Conservation (phyloP, 2,888 invertebrate genomes). For the Xylota sylvarum region DNA sequence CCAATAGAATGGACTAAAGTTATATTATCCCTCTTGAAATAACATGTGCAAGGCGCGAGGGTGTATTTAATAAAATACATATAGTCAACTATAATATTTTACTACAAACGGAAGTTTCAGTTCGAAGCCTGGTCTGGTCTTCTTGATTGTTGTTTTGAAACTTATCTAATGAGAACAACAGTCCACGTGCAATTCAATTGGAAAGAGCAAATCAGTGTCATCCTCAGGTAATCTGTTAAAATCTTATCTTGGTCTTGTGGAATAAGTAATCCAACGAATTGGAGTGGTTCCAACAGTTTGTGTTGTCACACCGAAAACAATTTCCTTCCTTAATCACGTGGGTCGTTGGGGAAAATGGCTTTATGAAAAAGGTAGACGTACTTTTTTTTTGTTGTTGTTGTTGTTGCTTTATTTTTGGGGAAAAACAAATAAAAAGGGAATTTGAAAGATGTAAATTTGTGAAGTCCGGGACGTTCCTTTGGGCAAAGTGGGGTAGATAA, state of each 20-base stretch:
- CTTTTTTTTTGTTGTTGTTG: not conserved
- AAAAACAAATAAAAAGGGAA: conserved; percentile 27
- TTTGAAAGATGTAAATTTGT: conserved; percentile 43
- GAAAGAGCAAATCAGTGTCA: conserved; percentile 30
- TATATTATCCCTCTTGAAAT: not conserved
- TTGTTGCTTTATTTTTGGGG: not conserved
- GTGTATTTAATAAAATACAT: not conserved
- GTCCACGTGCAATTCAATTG: not conserved
- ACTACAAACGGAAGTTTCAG: not conserved
- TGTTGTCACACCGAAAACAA: conserved; percentile 79
- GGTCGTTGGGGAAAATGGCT: conserved; percentile 74
- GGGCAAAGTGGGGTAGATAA: conserved; percentile 27
- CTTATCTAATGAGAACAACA: not conserved
- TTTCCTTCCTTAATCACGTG: conserved; percentile 84
- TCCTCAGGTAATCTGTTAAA: conserved; percentile 45
- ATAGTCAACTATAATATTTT: no score
- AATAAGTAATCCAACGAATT: conserved; percentile 53
- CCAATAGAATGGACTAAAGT: not conserved
- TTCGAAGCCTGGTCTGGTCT: no score
- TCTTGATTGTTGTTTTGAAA: not conserved
- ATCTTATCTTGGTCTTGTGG: conserved; percentile 38
- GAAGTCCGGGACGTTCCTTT: conserved; percentile 29
- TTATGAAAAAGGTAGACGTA: not conserved
- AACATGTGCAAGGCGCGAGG: not conserved
- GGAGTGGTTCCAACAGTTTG: conserved; percentile 77